Base-by-base conservation (phyloP, 2,113 vertebrate genomes). In the Myotis davidii region DNA sequence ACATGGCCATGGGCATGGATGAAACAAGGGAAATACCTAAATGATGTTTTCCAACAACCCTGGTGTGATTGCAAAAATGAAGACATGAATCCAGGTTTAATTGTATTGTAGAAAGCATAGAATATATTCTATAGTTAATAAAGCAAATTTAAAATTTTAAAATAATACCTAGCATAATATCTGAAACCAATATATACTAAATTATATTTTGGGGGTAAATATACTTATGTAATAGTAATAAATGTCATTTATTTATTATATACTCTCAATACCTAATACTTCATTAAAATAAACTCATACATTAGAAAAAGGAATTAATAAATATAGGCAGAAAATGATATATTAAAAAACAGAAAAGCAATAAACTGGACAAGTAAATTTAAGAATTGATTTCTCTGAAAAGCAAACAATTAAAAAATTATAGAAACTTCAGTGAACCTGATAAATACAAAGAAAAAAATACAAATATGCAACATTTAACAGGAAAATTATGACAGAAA, bases 261-360 rank as follows among this genome's bases (percentile, higher is more conserved):
- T 92, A 67, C 14, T 54, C 9, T 83, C 34, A 56, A 18, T 67
- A 8, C 18, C 37, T 94, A 34, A 3, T 61, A 54, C 11, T 83
- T 59, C 42, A 83, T 52, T 77, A 95, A 91, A 82, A 64, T 70
- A 94, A 77, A 73, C 73, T 83, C 21, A 78, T 39, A 52, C 18
- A 73, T 89, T 81, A 61, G 12, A 78, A 94, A 93, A 54, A 14
- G 13, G 2, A 83, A 32, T 85, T 74, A 84, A 95, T 86, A 95
- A 45, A 94, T 9, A 59, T 84, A 39, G 23, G 3, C 21, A 78
- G 13, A 85, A 85, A 91, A 48, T 25, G 9, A 65, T 82, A 20
- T 27, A 59, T 69, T 23, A 59, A 13, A 88, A 85, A 96, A 64
- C 4, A 82, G 32, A 85, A 77, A 84, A 83, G 34, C 45, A 94